These are phyloP conservation scores for Oscheius sp. DNA, from an alignment of 2,888 invertebrate genomes.

Conservation along the genomic window DNA sequence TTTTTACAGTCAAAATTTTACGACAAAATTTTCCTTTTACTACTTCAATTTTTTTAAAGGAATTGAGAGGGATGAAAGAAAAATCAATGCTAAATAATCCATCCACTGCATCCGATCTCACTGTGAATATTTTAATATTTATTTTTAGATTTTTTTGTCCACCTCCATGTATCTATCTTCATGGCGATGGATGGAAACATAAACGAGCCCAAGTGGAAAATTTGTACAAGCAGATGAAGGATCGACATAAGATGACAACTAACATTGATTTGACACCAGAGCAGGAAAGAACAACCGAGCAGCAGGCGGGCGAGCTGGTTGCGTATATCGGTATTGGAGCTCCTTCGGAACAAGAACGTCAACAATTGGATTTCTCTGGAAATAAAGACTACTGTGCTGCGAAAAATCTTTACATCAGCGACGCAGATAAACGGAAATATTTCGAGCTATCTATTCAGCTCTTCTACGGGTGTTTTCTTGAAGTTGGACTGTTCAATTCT, in stretches of 20 bases:
- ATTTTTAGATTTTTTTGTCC: slow-evolving; percentile 88
- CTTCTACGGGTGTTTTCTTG: slow-evolving; percentile 97
- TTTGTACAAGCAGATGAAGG: slow-evolving; percentile 29
- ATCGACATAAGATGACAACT: slow-evolving; percentile 4
- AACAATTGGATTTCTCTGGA: slow-evolving; percentile 89
- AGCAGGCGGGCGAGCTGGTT: slow-evolving; percentile 79
- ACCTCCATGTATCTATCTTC: slow-evolving; percentile 96
- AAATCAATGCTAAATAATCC: too few species aligned
- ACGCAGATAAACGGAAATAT: slow-evolving; percentile 98
- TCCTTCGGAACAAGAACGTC: slow-evolving; percentile 98
- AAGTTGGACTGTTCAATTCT: slow-evolving; percentile 97
- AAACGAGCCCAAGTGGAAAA: slow-evolving; percentile 74
- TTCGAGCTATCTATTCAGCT: slow-evolving; percentile 98
- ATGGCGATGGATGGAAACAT: slow-evolving; percentile 97
- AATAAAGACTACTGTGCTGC: slow-evolving; percentile 99
- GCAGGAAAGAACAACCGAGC: slow-evolving; percentile 33
- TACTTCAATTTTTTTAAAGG: too few species aligned
- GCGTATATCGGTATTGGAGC: slow-evolving; percentile 96
- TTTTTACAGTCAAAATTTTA: too few species aligned
- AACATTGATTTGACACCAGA: slow-evolving; percentile 22
- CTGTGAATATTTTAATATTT: too few species aligned
- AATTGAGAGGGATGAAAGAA: too few species aligned
- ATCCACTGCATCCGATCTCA: too few species aligned
- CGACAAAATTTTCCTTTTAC: too few species aligned
- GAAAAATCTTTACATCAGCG: slow-evolving; percentile 97